Base-by-base conservation (phyloP, 2,888 invertebrate genomes). In the Euplagia quadripunctaria region DNA sequence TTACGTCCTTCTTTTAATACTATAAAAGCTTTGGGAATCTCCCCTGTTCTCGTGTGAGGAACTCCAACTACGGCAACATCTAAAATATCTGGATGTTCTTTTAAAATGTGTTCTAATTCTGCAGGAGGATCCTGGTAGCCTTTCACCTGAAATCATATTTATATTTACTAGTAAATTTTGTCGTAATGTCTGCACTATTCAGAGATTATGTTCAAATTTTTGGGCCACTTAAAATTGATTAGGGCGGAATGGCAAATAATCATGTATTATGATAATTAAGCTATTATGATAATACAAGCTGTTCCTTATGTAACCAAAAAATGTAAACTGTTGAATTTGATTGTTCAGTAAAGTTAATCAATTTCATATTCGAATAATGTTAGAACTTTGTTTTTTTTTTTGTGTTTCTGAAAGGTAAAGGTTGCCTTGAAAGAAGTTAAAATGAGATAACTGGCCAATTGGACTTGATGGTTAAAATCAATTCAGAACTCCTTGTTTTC, bases 1-100 rank as follows among this genome's bases (percentile, higher is more conserved):
- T 89, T 91, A 51, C 86, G 83, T 42, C 93, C 94, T 11, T 94
- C 87, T 84, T 96, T 97, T 14, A 95, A 83, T 0, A 97, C 97
- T 9, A 98, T 92, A 82, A 97, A 97, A 0, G 98, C 98, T 84
- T 97, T 96, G 0, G 98, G 98, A 4, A 96, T 96, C 93, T 98
- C 98, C 6, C 98, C 98, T 76, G 93, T 94, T 70, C 94, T 91
- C 0, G 93, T 93, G 88, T 98, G 96, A 0, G 97, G 97, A 55
- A 98, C 91, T 3, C 98, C 98, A 75, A 98, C 94, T 1, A 99
- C 98, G 0, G 97, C 98, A 0, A 97, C 98, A 83, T 99, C 99
- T 43, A 95, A 88, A 0, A 99, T 96, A 64, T 96, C 96, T 0
- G 98, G 97, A 92, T 98, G 97, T 69, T 96, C 96, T 79, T 97